Evolutionary conservation across 2,797 vertebrate genomes (phyloP).

Genomic region (Diglossa cyanea): DNA sequence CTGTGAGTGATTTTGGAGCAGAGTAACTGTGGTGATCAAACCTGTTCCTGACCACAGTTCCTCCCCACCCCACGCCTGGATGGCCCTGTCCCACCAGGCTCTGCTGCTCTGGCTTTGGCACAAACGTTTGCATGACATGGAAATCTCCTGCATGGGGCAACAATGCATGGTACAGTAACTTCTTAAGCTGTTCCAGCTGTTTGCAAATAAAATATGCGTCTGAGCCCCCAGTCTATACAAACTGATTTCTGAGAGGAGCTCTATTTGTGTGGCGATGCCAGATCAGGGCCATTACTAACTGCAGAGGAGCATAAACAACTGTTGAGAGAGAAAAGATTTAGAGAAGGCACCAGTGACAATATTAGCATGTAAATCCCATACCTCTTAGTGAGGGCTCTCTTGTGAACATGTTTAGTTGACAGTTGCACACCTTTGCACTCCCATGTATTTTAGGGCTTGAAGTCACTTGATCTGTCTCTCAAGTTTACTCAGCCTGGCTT

Average conservation of each 20-base stretch:
- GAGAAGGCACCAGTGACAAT: not conserved
- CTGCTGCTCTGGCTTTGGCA: not conserved
- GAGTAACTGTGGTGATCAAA: not conserved
- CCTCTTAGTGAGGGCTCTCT: not conserved
- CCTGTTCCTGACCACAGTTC: fast-evolving
- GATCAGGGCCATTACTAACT: constrained; percentile 8
- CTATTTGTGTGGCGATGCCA: constrained; percentile 24
- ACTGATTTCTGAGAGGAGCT: constrained; percentile 26
- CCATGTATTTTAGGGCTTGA: not conserved
- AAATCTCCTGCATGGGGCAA: constrained; percentile 15
- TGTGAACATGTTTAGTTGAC: not conserved
- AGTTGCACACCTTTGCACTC: not conserved
- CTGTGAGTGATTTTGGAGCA: not conserved
- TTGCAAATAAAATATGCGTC: not conserved
- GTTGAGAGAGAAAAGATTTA: not conserved
- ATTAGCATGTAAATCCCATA: not conserved
- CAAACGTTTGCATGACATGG: not conserved
- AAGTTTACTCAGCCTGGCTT: not conserved
- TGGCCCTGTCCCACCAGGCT: not conserved
- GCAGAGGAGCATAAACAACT: not conserved
- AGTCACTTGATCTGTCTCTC: not conserved
- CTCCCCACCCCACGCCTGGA: not conserved
- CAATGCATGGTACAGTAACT: not conserved
- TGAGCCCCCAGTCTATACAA: constrained; percentile 40
- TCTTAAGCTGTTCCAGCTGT: constrained; percentile 55